Evolutionary conservation across 1,140 invertebrate genomes (phyloP), one percentile per base, ranked within the genome.

Genomic region (Goniozus legneri): DNA sequence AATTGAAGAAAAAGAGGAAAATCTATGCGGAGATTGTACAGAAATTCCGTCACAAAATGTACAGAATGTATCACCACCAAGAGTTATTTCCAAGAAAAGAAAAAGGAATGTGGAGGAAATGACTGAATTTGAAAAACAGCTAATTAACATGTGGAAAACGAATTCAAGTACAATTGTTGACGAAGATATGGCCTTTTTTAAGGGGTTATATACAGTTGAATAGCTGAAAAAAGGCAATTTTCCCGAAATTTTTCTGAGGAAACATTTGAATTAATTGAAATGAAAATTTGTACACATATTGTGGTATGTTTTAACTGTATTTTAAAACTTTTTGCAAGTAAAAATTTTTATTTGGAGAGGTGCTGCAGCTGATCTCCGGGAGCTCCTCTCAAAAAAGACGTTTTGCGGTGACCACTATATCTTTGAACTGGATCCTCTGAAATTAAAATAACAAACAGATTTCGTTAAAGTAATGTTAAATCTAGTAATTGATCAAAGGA

Each of bases 341-440:
- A 43, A 43, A 12, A 43, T 43, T 15, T 19, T 7, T 37, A 16
- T 16, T 16, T 37, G 18, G 10, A 18, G 13, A 3, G 35, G n/a
- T n/a, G 6, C 18, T 10, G 18, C 3, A 37, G 6, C 8, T 13
- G 20, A 41, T 44, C 27, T 33, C 15, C 30, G 8, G 19, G 27
- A 30, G 1, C 4, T 6, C 19, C 32, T 13, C 2, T 8, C 18
- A 32, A 44, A 33, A 44, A 44, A 44, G 4, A 4, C 8, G 18
- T 33, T 44, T 44, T 44, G 42, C 42, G 42, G 27, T 44, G 42
- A 33, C 4, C 22, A 30, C 3, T 13, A 13, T 34, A 33, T 14
- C 19, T 33, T 10, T 19, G 10, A 8, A 44, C 15, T 39, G 24
- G 37, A 47, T 19, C 37, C 22, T 39, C 22, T 47, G 27, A 39